Conservation (phyloP, 1,140 invertebrate species). For the Caenorhabditis remanei region DNA sequence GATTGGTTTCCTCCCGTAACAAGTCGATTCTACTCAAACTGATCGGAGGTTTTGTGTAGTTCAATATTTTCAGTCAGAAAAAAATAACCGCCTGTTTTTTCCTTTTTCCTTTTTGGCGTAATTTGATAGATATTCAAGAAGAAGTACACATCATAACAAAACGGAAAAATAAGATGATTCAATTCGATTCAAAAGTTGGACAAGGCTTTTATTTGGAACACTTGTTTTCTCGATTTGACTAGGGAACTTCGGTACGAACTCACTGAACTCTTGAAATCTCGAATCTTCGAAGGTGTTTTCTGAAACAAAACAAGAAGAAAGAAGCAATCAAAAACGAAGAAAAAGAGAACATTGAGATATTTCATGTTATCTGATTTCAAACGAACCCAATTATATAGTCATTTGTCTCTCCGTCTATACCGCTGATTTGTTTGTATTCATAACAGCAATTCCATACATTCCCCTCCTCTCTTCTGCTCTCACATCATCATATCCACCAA, state of each 20-base stretch:
- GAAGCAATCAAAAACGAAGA: neutral
- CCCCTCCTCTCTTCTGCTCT: neutral
- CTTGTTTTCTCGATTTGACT: neutral
- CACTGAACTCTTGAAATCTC: too few species aligned
- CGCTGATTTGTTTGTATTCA: conserved; percentile 46
- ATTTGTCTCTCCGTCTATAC: neutral
- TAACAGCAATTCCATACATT: conserved; percentile 8
- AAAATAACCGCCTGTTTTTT: neutral
- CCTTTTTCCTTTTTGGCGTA: neutral
- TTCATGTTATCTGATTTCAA: conserved; percentile 26
- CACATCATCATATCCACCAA: conserved; percentile 18
- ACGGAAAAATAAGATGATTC: conserved; percentile 46
- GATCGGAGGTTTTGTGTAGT: neutral
- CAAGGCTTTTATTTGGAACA: neutral
- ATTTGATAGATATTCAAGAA: conserved; percentile 31
- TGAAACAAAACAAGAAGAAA: neutral
- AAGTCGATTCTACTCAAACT: neutral
- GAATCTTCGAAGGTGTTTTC: neutral
- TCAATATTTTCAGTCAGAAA: neutral
- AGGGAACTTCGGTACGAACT: neutral
- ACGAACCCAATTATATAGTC: conserved; percentile 45
- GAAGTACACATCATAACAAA: neutral
- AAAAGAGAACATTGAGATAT: neutral
- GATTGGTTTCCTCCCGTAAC: neutral
- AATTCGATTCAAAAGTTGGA: neutral